Base-by-base conservation (phyloP, 35 echinoderm and acorn worm species). In the Anneissia japonica region DNA sequence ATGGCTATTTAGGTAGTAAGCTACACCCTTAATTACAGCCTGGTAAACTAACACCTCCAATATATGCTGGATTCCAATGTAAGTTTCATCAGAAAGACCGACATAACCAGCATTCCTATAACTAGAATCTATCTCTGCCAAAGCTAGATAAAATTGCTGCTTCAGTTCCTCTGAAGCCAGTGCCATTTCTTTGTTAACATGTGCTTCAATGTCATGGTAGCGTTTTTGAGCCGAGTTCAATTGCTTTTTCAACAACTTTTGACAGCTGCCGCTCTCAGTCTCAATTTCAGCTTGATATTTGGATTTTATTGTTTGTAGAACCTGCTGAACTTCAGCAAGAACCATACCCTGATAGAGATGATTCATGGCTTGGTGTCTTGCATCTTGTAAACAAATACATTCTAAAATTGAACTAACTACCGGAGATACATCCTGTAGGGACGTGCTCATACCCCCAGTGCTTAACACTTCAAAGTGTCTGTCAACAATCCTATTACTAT, bases 321-420 rank as follows among this genome's bases (percentile, higher is more conserved):
- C 56, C 32, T 89, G 87, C 29, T 89, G 72, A 31, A 84, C 87
- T 83, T 93, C 92, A 37, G 87, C 92, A 10, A 89, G 38, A 14
- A 93, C 87, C 46, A 93, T 89, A 78, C 89, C 83, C 80, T 79
- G 79, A 46, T 78, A 85, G 39, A 89, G 87, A 86, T 84, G 81
- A 34, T 89, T 83, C 87, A 86, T 86, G 30, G 92, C 82, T 36
- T 85, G 77, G 43, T 83, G 75, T 46, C 77, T 81, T n/a, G 92
- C 87, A 81, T 93, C 92, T 81, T 93, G 81, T 72, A 90, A 74
- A 46, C 83, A 83, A 45, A 93, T 93, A 29, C 84, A 46, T 73
- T 93, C 83, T 77, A 87, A 83, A 56, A 83, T 86, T 51, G 87
- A 77, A 31, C 77, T 87, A 38, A 93, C 72, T 21, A 89, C 87